These are phyloP conservation scores for Pollimyrus isidori DNA, from an alignment of 2,113 vertebrate genomes.

Conservation along the genomic window DNA sequence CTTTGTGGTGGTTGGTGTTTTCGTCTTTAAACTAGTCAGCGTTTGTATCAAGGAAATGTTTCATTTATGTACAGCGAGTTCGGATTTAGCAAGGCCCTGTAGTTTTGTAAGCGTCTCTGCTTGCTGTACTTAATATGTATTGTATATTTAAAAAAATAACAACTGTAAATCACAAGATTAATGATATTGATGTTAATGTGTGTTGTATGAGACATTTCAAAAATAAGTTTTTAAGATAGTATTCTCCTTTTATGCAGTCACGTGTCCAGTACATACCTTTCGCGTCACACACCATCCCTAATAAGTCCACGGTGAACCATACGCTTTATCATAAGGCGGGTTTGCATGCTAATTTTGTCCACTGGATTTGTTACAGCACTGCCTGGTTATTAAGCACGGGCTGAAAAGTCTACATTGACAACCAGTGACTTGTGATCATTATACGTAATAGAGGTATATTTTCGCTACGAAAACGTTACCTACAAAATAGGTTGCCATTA, in stretches of 20 bases:
- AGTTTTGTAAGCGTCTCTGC: not conserved
- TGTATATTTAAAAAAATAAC: not conserved
- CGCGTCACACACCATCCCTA: not conserved
- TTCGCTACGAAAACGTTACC: not conserved
- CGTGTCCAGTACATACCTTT: not conserved
- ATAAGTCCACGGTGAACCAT: not conserved
- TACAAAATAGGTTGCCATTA: not conserved
- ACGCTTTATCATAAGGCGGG: not conserved
- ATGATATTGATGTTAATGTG: not conserved
- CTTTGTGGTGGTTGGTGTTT: not conserved
- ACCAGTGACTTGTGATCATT: not conserved
- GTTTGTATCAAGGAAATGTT: not conserved
- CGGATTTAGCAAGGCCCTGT: not conserved
- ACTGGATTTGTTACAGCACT: not conserved
- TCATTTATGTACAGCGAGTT: not conserved
- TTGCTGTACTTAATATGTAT: not conserved
- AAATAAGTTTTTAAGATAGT: not conserved
- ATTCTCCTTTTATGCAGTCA: not conserved
- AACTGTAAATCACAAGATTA: not conserved
- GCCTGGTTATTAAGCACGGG: not conserved
- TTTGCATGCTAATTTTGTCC: not conserved
- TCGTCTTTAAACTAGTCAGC: not conserved
- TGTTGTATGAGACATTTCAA: not conserved
- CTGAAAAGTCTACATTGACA: not conserved
- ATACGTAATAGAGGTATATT: not conserved